These are phyloP conservation scores for Cnemophilus loriae DNA, from an alignment of 2,113 vertebrate genomes.

Conservation along the genomic window DNA sequence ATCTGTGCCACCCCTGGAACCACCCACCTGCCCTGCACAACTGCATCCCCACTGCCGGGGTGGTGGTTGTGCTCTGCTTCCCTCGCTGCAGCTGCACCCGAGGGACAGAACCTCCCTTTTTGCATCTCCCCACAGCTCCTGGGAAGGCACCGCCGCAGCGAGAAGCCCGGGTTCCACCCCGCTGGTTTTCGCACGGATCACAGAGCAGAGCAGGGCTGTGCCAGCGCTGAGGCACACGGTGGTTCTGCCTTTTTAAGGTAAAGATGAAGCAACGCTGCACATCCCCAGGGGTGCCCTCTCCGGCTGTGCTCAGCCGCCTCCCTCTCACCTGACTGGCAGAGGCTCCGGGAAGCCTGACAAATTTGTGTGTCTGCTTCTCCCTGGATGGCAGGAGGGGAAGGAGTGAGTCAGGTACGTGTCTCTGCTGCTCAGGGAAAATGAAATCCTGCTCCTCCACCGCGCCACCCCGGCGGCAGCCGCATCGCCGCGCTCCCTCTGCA, in stretches of 20 bases:
- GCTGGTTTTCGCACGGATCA: background rate
- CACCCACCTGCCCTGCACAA: background rate
- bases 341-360: background rate
- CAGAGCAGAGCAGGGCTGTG: fast-evolving
- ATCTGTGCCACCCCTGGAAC: background rate
- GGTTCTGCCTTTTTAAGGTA: background rate
- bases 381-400: slow-evolving; percentile 5
- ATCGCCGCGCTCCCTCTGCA: background rate
- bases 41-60: fast-evolving
- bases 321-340: slow-evolving; percentile 12
- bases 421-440: background rate
- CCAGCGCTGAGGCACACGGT: fast-evolving
- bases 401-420: background rate
- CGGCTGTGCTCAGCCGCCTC: background rate
- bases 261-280: background rate
- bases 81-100: background rate
- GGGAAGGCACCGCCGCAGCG: background rate
- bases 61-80: fast-evolving
- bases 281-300: background rate
- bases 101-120: background rate
- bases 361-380: background rate
- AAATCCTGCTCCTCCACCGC: background rate
- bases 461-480: background rate
- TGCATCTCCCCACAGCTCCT: background rate
- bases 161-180: background rate